Conservation (phyloP, 2,888 invertebrate genomes). For the Crossocerus cetratus region DNA sequence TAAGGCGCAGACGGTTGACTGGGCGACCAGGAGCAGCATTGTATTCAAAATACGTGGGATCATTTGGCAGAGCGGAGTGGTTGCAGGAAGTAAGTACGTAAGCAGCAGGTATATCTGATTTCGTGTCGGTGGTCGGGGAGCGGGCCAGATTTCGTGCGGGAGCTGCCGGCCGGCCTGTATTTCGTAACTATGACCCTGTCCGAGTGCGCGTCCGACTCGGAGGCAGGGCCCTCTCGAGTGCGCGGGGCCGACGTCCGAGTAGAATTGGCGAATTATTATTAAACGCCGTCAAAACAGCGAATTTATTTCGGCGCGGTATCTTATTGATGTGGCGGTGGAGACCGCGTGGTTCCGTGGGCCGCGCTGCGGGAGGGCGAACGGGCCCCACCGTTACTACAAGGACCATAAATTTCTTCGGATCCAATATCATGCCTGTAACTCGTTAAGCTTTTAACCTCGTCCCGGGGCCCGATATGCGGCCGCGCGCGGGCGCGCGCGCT, state of each 20-base stretch:
- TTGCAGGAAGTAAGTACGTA: too few species aligned
- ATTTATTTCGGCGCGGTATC: slow-evolving; percentile 71
- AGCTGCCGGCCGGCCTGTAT: slow-evolving; percentile 30
- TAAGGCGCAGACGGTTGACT: too few species aligned
- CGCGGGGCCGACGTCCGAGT: slow-evolving; percentile 19
- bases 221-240: too few species aligned
- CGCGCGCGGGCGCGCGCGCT: neutral
- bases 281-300: slow-evolving; percentile 71
- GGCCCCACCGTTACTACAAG: slow-evolving; percentile 64
- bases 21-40: too few species aligned
- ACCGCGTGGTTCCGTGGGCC: slow-evolving; percentile 54
- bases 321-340: slow-evolving; percentile 69
- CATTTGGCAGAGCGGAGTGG: too few species aligned
- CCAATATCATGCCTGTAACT: slow-evolving; percentile 72
- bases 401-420: slow-evolving; percentile 70
- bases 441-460: slow-evolving; percentile 66
- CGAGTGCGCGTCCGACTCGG: neutral
- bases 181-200: slow-evolving; percentile 56
- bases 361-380: slow-evolving; percentile 65
- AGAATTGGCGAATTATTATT: slow-evolving; percentile 71
- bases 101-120: too few species aligned
- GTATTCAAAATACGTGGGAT: too few species aligned
- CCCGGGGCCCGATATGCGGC: slow-evolving; percentile 21
- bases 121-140: too few species aligned
- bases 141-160: neutral